Base-by-base conservation (phyloP, 2,888 invertebrate species). In the Nasonia oneida region DNA sequence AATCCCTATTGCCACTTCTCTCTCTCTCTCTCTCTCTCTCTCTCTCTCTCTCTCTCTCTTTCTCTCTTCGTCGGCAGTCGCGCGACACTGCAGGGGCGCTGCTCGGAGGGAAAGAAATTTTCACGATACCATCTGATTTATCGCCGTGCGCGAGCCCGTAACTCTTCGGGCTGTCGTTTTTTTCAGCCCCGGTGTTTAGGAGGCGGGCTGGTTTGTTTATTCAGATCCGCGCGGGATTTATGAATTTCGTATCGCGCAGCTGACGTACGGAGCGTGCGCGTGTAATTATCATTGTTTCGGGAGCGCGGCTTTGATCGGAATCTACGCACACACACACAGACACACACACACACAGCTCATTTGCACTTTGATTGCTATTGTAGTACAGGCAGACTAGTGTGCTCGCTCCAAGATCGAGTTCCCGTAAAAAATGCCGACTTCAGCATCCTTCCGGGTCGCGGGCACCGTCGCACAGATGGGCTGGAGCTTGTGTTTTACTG, bases 71-170 rank as follows among this genome's bases (percentile, higher is more conserved):
- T 57, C 57, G 57, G n/a, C 39, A n/a, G 61, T 29, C 39, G 71
- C 39, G 53, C 23, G 57, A 61, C 57, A 61, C 6, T 61, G 39
- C 23, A 47, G 74, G 23, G 74, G 42, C 23, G 57, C 57, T 50
- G 74, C 14, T 4, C 14, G 23, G 42, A 67, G 81, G 70, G 47
- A 81, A 81, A 83, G 71, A 85, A 83, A 76, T 77, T 85, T 83
- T 81, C 84, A 42, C 85, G 83, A 87, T 85, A 85, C 78, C 76
- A 85, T 87, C 85, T 73, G 74, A 87, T 87, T 87, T 85, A 87
- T 78, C 57, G 85, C 79, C 76, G 78, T 71, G 83, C 76, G 50
- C 64, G 70, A n/a, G 29, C 18, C 37, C 78, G 64, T 84, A 33
- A 78, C 71, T 84, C 67, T 84, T 83, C 64, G 61, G 29, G n/a